Evolutionary conservation across 1,140 invertebrate genomes (phyloP), one percentile per base, ranked within the genome.

Genomic region (Cherax quadricarinatus): DNA sequence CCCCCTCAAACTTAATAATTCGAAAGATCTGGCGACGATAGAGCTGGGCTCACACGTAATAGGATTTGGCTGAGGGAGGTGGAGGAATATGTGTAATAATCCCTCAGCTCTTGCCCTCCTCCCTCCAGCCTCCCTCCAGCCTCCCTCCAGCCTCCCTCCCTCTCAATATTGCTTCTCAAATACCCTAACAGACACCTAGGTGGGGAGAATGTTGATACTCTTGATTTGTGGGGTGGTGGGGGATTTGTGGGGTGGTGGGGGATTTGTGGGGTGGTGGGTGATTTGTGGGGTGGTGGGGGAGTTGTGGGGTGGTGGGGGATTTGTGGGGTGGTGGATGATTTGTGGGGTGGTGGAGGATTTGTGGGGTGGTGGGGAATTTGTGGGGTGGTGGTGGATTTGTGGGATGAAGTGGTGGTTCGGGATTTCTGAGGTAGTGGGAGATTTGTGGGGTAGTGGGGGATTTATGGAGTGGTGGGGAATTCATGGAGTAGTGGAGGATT

Each of bases 161-260:
- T 79, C 48, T 79, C 83, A 66, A 85, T 85, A 85, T 85, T 85
- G 83, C 83, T 51, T 85, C 57, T 85, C 83, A 85, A 85, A 85
- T 85, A 85, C 66, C 30, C 60, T 30, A 85, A 85, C 48, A 24
- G 60, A 70, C 57, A 41, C 5, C 24, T 12, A 30, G 51, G 86
- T 53, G 86, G 86, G 24, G 70, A 48, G 86, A 87, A 78, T 87
- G 51, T 79, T 75, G 86, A 79, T 75, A 79, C 70, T 49, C n/a
- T 41, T 21, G 24, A 30, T 62, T 16, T 86, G n/a, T 49, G 84
- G 84, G 30, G 84, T 9, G 66, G 85, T n/a, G 24, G 73, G 73
- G 73, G 30, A 24, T 78, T n/a, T 78, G 73, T 10, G 73, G 21
- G 73, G 73, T 78, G 73, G 10, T n/a, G 73, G 73, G 21, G 73